Conservation (phyloP, 1,140 invertebrate genomes). For the Leptopilina clavipes region DNA sequence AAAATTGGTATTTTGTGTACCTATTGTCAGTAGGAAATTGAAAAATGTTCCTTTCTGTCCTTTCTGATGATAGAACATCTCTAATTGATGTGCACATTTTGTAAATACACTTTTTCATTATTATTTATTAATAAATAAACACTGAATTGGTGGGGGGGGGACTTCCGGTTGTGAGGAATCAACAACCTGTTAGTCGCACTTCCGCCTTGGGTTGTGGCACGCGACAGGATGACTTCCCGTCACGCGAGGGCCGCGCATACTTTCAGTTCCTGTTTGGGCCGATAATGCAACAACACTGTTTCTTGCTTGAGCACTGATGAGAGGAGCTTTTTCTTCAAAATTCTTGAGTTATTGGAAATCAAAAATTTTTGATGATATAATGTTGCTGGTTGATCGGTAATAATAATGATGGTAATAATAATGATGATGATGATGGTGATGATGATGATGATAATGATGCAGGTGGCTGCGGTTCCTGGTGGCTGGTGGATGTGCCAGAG, state of each 20-base stretch:
- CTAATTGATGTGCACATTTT: too few species aligned
- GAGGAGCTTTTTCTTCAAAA: not conserved
- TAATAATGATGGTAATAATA: too few species aligned
- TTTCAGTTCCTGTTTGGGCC: constrained; percentile 31
- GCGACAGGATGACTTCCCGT: constrained; percentile 17
- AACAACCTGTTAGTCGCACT: constrained; percentile 63
- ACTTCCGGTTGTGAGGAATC: constrained; percentile 38
- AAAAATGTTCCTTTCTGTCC: too few species aligned
- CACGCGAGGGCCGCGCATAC: constrained; percentile 25
- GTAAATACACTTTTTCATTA: too few species aligned
- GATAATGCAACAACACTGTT: not conserved
- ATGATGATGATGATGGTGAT: too few species aligned
- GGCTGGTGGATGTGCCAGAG: constrained; percentile 65
- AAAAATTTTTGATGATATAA: too few species aligned
- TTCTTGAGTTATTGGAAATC: too few species aligned
- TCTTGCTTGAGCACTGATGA: not conserved
- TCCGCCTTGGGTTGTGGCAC: constrained; percentile 39
- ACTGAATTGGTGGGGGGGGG: not conserved
- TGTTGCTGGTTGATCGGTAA: too few species aligned
- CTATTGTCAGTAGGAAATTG: too few species aligned
- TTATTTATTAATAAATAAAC: too few species aligned
- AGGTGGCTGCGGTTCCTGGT: constrained; percentile 48
- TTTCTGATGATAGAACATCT: too few species aligned
- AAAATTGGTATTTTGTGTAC: too few species aligned
- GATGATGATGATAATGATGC: constrained; percentile 33